Percentiles rank a stretch among this genome's conserved stretches.
Conservation (phyloP, 1,140 invertebrate species). For the Oncopodura yosiiana region DNA sequence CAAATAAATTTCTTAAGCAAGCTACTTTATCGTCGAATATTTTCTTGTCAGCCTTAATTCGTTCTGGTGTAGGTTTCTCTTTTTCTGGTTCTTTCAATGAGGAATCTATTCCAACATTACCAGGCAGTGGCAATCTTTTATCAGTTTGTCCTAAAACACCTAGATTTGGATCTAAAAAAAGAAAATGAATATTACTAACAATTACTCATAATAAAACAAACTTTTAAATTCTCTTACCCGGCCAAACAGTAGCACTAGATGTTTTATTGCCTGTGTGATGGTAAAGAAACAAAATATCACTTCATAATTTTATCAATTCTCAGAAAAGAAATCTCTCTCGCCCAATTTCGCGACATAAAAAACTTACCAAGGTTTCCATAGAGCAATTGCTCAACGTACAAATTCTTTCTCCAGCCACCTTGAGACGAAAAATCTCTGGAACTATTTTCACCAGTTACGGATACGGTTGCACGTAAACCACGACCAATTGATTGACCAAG, state of each 20-base stretch:
- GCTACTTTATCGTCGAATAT: conserved; percentile 25
- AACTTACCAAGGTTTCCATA: conserved; percentile 29
- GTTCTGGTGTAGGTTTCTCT: conserved; percentile 20
- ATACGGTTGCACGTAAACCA: conserved; percentile 1
- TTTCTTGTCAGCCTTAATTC: conserved; percentile 34
- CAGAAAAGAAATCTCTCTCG: too few relatives aligned
- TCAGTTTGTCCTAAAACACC: conserved; percentile 48
- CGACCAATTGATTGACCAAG: conserved; percentile 8
- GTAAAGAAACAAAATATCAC: not conserved
- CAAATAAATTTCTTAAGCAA: conserved; percentile 25
- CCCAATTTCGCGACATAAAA: too few relatives aligned
- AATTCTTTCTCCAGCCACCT: conserved; percentile 29
- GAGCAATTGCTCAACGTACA: conserved; percentile 29
- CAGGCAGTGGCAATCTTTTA: conserved; percentile 58
- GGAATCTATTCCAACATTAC: conserved; percentile 52
- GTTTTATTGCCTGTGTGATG: too few relatives aligned
- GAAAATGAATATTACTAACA: conserved; percentile 2
- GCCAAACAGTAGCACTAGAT: not conserved
- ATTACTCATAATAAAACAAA: not conserved
- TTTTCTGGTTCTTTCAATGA: conserved; percentile 4
- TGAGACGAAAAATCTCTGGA: conserved; percentile 27
- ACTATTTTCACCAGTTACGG: not conserved
- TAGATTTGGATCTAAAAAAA: conserved; percentile 27
- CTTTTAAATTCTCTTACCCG: not conserved
- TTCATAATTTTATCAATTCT: not conserved